Evolutionary conservation across 2,113 vertebrate species (phyloP), one percentile per base, ranked within the genome.

Genomic region (Grus americana): DNA sequence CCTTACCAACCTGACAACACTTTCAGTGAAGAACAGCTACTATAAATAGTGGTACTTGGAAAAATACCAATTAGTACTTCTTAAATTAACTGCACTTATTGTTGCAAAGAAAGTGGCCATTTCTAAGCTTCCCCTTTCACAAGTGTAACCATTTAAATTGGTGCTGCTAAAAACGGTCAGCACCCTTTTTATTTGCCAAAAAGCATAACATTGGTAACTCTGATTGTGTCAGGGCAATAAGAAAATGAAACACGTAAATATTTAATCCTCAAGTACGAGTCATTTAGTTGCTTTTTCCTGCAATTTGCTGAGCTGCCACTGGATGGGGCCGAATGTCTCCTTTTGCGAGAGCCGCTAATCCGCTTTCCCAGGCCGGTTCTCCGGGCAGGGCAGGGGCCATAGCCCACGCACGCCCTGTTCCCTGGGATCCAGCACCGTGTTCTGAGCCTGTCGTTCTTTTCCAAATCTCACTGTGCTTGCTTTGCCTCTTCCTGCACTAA

Each of bases 251-350:
- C 15, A 16, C 14, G 44, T 44, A 44, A 44, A 44, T 44, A 44
- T 14, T 44, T 44, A 49, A 49, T 44, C 49, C 54, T 29, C 0
- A 2, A 20, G 27, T 2, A 5, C 36, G 5, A 5, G 2, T 10
- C 1, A 1, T 15, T 9, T 2, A 5, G 17, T 3, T 3, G 46
- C 9, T 8, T 63, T 79, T 52, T 11, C 12, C 34, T 96, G 98
- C 95, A 97, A 13, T 98, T 93, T 89, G 50, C 52, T 1, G 47
- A 86, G 55, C 26, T 34, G 91, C 96, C 98, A 96, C 97, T 91
- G 66, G 97, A 81, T 97, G 98, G 98, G 80, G 97, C 96, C 93
- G 96, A 79, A 96, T 8, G 68, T 93, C 95, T 81, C 93, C 46
- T 86, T 93, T 88, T 94, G 73, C 2, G 11, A 6, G 52, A 15